Evolutionary conservation across 2,888 invertebrate genomes (phyloP).

Genomic region (Ramazzottius varieornatus): DNA sequence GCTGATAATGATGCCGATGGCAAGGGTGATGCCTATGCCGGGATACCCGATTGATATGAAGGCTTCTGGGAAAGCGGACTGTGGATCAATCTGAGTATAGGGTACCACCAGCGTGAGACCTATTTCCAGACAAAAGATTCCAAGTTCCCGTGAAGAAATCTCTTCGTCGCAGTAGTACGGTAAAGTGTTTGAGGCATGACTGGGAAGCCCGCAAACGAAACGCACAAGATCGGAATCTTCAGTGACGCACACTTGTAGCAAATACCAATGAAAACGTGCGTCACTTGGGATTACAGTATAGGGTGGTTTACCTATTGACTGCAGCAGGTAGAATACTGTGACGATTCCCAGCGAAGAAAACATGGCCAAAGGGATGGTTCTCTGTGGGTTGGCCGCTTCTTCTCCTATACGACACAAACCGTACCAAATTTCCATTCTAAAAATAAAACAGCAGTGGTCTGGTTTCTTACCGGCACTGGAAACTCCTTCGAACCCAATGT

Average conservation of each 20-base stretch:
- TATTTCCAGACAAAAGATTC: too few relatives aligned
- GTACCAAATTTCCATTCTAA: too few relatives aligned
- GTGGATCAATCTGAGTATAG: background rate
- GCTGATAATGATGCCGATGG: background rate
- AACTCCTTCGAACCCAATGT: background rate
- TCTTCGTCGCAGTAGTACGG: too few relatives aligned
- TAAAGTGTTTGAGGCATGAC: too few relatives aligned
- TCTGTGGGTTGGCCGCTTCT: background rate
- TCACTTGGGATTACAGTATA: too few relatives aligned
- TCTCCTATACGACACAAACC: background rate
- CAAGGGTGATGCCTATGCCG: background rate
- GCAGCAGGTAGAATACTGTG: background rate
- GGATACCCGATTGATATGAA: background rate
- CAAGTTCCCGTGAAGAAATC: too few relatives aligned
- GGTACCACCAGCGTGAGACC: background rate
- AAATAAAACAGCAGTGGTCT: too few relatives aligned
- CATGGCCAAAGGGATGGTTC: background rate
- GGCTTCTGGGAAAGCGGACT: background rate
- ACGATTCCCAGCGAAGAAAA: background rate
- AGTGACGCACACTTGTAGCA: too few relatives aligned
- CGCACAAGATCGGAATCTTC: too few relatives aligned
- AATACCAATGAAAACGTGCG: too few relatives aligned
- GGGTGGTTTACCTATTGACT: background rate
- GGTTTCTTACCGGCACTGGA: background rate
- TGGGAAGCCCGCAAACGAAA: too few relatives aligned